These are phyloP conservation scores for Sphenopsis melanotis DNA, from an alignment of 2,797 vertebrate genomes.

Conservation along the genomic window DNA sequence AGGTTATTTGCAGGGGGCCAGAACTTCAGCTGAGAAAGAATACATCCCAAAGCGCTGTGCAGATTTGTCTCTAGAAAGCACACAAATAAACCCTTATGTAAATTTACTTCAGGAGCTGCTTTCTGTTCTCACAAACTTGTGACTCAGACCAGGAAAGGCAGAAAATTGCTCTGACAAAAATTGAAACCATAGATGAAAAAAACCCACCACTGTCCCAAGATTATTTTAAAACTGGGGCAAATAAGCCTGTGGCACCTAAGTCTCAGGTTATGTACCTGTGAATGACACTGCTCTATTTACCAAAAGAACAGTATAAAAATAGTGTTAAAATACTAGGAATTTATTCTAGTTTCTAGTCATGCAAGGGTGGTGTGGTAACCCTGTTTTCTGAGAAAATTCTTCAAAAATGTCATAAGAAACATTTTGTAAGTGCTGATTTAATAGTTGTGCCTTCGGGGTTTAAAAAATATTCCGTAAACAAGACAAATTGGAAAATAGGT, in stretches of 20 bases:
- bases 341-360: not conserved
- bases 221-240: constrained; percentile 32
- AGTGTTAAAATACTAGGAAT: not conserved
- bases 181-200: not conserved
- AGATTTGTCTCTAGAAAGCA: not conserved
- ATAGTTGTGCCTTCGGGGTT: not conserved
- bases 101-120: not conserved
- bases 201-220: not conserved
- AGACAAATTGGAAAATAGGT: not conserved
- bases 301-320: constrained; percentile 24
- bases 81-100: not conserved
- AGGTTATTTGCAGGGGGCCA: not conserved
- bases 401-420: not conserved
- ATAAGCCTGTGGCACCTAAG: not conserved
- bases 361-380: not conserved
- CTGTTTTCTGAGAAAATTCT: not conserved
- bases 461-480: constrained; percentile 15
- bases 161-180: constrained; percentile 7
- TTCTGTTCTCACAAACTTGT: not conserved
- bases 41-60: not conserved
- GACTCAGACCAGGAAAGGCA: not conserved
- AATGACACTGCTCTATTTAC: constrained; percentile 15
- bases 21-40: not conserved
- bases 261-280: not conserved
- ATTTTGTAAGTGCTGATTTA: not conserved